Base-by-base conservation (phyloP, 2,113 vertebrate genomes). In the Trichechus manatus region DNA sequence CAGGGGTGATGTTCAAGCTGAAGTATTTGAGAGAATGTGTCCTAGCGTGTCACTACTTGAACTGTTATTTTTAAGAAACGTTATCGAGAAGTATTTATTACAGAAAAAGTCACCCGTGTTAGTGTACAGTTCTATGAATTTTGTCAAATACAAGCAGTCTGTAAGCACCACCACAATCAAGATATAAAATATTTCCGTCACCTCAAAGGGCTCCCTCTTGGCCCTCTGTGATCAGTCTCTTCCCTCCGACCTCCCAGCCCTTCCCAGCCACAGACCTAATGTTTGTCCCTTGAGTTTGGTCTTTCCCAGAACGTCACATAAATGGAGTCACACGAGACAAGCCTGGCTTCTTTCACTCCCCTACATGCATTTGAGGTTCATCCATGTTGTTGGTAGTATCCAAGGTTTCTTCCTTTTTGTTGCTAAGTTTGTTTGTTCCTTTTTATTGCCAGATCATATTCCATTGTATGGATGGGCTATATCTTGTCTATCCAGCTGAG, bases 321-420 rank as follows among this genome's bases (percentile, higher is more conserved):
- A 1, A 9, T 25, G 79, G 36, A 2, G 1, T 19, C 50, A 13
- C 17, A 13, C 1, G 0, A 36, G 7, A 9, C 11, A 27, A 11
- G 9, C 23, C 47, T 5, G 4, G 47, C 19, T 17, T 17, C 75
- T 4, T 33, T 15, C 44, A 3, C n/a, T 27, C 70, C 27, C 27
- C 56, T 5, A 3, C 23, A 36, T 2, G 53, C n/a, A 10, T 22
- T 5, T 31, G 81, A 23, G 56, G 13, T 20, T 9, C 33, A 3
- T 6, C 20, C 10, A 1, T 3, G 33, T 29, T 9, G 50, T 3
- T 3, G 23, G 4, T 14, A 36, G n/a, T 11, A 3, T 15, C 9
- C 15, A 47, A n/a, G 22, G 8, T 5, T 15, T 2, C n/a, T 17
- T 33, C 20, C 61, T 13, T 17, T 14, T 39, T 39, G 39, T 39